These are phyloP conservation scores for Eulacestoma nigropectus DNA, from an alignment of 2,113 vertebrate species.

Conservation along the genomic window DNA sequence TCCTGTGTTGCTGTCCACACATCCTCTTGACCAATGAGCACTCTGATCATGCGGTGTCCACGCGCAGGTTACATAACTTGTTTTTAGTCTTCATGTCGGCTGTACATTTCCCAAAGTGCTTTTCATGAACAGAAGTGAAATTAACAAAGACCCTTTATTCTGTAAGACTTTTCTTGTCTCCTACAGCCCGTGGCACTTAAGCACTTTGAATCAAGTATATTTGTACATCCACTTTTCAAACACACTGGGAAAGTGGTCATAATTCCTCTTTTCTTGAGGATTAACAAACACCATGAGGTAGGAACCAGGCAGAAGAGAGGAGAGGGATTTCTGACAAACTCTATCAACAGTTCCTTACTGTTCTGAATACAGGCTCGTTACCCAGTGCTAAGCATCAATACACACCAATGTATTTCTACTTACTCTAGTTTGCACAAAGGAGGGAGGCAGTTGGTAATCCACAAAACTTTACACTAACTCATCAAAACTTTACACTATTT, in stretches of 20 bases:
- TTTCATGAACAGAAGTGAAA: background rate
- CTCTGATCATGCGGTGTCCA: background rate
- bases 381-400: background rate
- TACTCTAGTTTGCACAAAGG: background rate
- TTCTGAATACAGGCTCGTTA: background rate
- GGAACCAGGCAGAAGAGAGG: background rate
- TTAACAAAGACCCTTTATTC: background rate
- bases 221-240: background rate
- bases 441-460: background rate
- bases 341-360: background rate
- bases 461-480: background rate
- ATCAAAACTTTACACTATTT: background rate
- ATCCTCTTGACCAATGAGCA: background rate
- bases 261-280: background rate
- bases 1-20: background rate
- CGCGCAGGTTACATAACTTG: accelerated
- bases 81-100: accelerated
- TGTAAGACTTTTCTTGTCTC: background rate
- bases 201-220: background rate
- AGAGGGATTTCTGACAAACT: background rate
- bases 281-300: background rate
- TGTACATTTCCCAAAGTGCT: background rate
- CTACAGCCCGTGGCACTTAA: background rate
- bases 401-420: background rate
- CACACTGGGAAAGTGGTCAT: background rate